phyloP scores from a whole-genome alignment of 2,113 vertebrate species.

The Chauna torquata region DNA sequence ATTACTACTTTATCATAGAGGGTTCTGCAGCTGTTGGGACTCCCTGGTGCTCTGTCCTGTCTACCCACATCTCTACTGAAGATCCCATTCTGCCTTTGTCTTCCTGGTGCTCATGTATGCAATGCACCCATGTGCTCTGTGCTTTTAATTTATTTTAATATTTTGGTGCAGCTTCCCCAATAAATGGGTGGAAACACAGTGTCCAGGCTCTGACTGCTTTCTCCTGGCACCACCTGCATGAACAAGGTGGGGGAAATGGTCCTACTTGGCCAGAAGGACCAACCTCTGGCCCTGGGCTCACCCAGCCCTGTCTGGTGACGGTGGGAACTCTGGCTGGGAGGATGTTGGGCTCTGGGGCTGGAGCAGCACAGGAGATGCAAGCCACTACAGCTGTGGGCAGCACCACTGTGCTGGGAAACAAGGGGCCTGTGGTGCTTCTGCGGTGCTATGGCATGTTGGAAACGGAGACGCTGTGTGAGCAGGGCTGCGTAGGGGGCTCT shows the following conservation, averaged over 20 bases:
- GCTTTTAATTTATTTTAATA: conserved; percentile 57
- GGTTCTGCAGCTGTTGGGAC: background rate
- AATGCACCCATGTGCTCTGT: background rate
- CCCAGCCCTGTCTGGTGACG: too few species aligned
- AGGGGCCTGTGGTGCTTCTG: background rate
- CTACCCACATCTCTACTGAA: background rate
- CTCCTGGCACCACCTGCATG: background rate
- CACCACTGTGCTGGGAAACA: rapidly evolving
- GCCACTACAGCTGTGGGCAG: background rate
- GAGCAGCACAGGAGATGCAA: background rate
- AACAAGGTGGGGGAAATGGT: background rate
- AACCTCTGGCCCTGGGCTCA: background rate
- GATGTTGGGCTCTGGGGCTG: background rate
- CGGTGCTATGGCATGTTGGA: background rate
- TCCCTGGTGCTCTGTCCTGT: background rate
- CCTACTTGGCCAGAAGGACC: background rate
- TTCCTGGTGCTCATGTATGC: background rate
- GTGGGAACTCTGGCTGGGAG: background rate
- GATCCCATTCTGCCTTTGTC: background rate
- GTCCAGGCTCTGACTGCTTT: background rate
- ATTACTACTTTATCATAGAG: background rate
- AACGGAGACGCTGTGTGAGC: background rate
- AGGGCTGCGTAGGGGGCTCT: too few species aligned
- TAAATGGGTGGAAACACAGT: conserved; percentile 44
- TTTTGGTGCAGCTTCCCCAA: background rate